These are phyloP conservation scores for Cryptotermes secundus DNA, from an alignment of 1,140 invertebrate species.

Conservation along the genomic window DNA sequence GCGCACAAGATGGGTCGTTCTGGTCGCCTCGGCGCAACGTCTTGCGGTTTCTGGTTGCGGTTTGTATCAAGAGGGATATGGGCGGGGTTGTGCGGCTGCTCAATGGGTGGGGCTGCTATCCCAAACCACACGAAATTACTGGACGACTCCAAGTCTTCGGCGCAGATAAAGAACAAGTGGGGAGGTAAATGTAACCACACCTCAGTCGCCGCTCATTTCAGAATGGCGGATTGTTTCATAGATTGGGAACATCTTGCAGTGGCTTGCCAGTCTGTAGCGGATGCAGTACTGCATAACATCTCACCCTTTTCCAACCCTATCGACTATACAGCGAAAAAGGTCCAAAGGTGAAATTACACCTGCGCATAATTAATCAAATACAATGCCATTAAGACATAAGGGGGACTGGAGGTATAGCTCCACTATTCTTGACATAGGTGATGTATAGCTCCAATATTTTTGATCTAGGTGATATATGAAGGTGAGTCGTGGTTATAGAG, in stretches of 20 bases:
- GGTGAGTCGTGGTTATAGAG: too few relatives aligned
- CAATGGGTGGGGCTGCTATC: neutral
- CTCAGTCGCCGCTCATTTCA: neutral
- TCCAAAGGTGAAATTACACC: too few relatives aligned
- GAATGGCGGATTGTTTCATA: neutral
- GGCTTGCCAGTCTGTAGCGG: too few relatives aligned
- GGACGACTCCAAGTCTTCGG: neutral
- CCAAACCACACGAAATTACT: constrained; percentile 15
- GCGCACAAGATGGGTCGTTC: constrained; percentile 15
- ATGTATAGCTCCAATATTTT: too few relatives aligned
- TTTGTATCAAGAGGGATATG: constrained; percentile 21
- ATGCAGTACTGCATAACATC: too few relatives aligned
- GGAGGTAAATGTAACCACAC: constrained; percentile 15
- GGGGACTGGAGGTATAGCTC: too few relatives aligned
- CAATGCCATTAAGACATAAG: too few relatives aligned
- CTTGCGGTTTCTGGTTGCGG: constrained; percentile 23
- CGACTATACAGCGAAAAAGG: too few relatives aligned
- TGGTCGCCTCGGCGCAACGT: constrained; percentile 19
- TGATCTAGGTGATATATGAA: too few relatives aligned
- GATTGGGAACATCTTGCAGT: neutral
- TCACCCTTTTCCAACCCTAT: too few relatives aligned
- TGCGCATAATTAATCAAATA: too few relatives aligned
- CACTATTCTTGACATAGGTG: too few relatives aligned
- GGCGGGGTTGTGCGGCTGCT: constrained; percentile 2
- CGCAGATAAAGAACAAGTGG: neutral